Evolutionary conservation across 2,113 vertebrate genomes (phyloP).

Genomic region (Colinus virginianus): DNA sequence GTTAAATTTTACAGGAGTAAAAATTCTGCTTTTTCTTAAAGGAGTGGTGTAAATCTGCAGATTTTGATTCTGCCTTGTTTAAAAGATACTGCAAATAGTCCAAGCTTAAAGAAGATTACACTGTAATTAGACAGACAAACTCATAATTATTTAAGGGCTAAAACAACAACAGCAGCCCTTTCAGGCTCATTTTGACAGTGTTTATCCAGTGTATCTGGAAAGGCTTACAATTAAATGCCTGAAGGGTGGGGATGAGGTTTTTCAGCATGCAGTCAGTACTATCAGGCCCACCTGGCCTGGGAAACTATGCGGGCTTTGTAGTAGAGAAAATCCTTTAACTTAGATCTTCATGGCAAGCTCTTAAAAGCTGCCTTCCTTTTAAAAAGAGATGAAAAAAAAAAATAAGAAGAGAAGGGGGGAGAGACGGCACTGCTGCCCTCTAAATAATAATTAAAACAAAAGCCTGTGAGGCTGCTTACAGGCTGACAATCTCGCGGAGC

Average conservation of each 20-base stretch:
- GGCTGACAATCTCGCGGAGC: not conserved
- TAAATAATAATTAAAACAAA: not conserved
- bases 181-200: conserved; percentile 66
- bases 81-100: conserved; percentile 48
- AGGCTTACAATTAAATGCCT: conserved; percentile 71
- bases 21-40: not conserved
- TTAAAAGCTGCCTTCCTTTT: conserved; percentile 34
- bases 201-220: conserved; percentile 72
- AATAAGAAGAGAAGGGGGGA: not conserved
- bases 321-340: conserved; percentile 55
- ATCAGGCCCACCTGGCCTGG: conserved; percentile 67
- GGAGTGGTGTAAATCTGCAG: not conserved
- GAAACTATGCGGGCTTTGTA: conserved; percentile 71
- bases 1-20: conserved; percentile 56
- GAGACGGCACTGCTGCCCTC: not conserved
- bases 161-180: conserved; percentile 46
- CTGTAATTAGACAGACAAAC: conserved; percentile 68
- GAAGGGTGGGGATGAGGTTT: conserved; percentile 66
- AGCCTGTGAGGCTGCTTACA: not conserved
- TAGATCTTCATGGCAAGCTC: conserved; percentile 69
- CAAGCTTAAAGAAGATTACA: conserved; percentile 60
- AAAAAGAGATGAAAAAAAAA: not conserved
- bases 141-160: conserved; percentile 67
- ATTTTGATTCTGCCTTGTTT: conserved; percentile 23
- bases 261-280: conserved; percentile 65